A percentile compares a stretch with the other conserved stretches of the same genome.
These are phyloP conservation scores for Andrena chrysosceles DNA, from an alignment of 2,888 invertebrate species.

Conservation along the genomic window DNA sequence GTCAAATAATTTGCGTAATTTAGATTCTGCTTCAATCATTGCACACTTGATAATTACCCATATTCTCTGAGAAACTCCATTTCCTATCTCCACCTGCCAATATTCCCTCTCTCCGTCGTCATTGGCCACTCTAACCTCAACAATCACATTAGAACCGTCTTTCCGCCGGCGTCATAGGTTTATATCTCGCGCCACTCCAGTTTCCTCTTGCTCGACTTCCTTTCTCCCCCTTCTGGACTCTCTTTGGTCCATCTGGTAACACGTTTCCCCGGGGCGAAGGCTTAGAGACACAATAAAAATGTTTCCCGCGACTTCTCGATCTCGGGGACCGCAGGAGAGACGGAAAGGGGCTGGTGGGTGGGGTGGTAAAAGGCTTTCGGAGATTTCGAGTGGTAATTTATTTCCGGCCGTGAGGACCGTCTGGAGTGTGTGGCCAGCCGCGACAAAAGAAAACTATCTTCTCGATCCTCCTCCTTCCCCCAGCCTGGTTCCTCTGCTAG, in stretches of 20 bases:
- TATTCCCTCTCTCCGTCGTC: not conserved
- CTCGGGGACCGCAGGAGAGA: slow-evolving; percentile 40
- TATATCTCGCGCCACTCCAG: slow-evolving; percentile 59
- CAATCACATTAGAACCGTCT: slow-evolving; percentile 68
- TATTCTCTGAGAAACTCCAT: not conserved
- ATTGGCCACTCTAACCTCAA: slow-evolving; percentile 38
- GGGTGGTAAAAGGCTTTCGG: slow-evolving; percentile 72
- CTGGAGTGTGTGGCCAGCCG: slow-evolving; percentile 66
- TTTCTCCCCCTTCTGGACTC: not conserved
- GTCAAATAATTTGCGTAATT: not conserved
- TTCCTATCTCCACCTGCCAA: not conserved
- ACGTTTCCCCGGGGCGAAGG: slow-evolving; percentile 35
- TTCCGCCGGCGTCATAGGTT: slow-evolving; percentile 64
- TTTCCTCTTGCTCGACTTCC: slow-evolving; percentile 12
- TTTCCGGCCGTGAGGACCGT: slow-evolving; percentile 71
- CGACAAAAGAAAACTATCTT: slow-evolving; percentile 75
- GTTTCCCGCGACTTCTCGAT: slow-evolving; percentile 64
- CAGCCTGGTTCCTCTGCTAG: not conserved
- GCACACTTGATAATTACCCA: not conserved
- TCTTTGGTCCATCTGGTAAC: slow-evolving; percentile 48
- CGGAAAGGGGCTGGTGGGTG: not conserved
- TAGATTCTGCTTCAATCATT: not conserved
- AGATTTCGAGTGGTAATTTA: slow-evolving; percentile 77
- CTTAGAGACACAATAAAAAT: slow-evolving; percentile 75
- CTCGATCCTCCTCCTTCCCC: slow-evolving; percentile 46